Evolutionary conservation across 2,888 invertebrate species (phyloP).

Genomic region (Cataglyphis cursor): DNA sequence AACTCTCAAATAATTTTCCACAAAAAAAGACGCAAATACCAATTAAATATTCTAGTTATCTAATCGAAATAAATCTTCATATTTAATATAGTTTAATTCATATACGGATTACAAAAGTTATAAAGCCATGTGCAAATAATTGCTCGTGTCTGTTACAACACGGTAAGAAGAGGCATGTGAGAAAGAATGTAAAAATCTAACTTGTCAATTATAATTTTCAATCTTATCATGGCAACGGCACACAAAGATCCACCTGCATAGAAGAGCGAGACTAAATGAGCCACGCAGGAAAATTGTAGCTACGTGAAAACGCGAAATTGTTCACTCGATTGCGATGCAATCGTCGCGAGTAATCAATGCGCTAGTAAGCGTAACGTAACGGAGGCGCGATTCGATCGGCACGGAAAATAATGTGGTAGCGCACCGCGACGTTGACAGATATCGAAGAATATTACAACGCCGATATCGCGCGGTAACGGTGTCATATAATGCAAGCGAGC

Average conservation of each 20-base stretch:
- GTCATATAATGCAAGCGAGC: conserved; percentile 51
- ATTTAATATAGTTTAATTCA: background rate
- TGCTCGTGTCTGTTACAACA: background rate
- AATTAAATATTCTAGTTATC: background rate
- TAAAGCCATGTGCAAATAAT: background rate
- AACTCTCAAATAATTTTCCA: conserved; percentile 45
- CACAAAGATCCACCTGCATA: background rate
- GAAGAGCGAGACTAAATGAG: conserved; percentile 36
- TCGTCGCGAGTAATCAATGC: conserved; percentile 63
- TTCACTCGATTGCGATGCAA: conserved; percentile 53
- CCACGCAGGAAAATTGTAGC: conserved; percentile 40
- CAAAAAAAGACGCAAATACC: background rate
- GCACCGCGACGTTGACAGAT: conserved; percentile 29
- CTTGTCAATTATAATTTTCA: conserved; percentile 18
- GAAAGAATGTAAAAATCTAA: conserved; percentile 18
- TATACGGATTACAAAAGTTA: background rate
- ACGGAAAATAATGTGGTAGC: conserved; percentile 50
- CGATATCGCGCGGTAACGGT: conserved; percentile 61
- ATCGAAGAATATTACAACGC: conserved; percentile 63
- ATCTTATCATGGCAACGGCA: conserved; percentile 18
- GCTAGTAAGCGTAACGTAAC: conserved; percentile 59
- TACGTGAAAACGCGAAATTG: conserved; percentile 51
- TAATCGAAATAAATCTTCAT: background rate
- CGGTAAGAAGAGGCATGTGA: background rate
- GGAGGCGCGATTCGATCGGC: conserved; percentile 61